These are phyloP conservation scores for Phaedon cochleariae DNA, from an alignment of 2,888 invertebrate genomes.

Conservation along the genomic window DNA sequence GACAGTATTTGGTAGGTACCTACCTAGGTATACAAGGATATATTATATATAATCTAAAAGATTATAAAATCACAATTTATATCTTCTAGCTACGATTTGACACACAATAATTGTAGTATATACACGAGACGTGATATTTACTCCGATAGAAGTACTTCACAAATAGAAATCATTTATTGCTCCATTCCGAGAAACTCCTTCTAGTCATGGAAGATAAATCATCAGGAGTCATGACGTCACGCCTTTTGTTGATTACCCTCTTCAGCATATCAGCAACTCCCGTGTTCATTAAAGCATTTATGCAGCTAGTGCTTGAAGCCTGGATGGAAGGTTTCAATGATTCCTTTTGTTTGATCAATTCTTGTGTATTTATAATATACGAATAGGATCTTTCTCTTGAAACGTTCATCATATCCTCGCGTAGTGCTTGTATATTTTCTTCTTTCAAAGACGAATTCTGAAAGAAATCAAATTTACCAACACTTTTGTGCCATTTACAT, in stretches of 20 bases:
- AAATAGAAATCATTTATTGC: conserved; percentile 41
- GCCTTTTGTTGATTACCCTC: conserved; percentile 58
- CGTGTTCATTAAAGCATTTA: conserved; percentile 58
- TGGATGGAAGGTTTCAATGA: conserved; percentile 48
- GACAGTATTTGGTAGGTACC: too few relatives aligned
- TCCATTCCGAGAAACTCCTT: conserved; percentile 60
- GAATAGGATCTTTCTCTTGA: conserved; percentile 56
- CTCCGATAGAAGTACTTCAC: conserved; percentile 39
- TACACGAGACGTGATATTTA: conserved; percentile 38
- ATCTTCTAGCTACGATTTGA: neutral
- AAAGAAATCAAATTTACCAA: conserved; percentile 29
- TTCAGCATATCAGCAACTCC: conserved; percentile 61
- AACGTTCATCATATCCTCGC: conserved; percentile 24
- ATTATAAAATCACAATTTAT: neutral
- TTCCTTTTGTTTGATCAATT: conserved; percentile 54
- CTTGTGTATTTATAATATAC: conserved; percentile 52
- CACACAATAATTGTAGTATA: conserved; percentile 29
- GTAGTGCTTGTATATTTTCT: conserved; percentile 37
- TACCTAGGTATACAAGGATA: too few relatives aligned
- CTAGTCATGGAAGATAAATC: conserved; percentile 49
- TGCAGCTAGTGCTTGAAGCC: conserved; percentile 59
- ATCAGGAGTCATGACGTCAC: conserved; percentile 55
- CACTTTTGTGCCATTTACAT: neutral
- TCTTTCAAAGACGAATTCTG: conserved; percentile 54
- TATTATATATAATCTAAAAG: too few relatives aligned